Base-by-base conservation (phyloP, 2,113 vertebrate species). In the Hippocampus abdominalis region DNA sequence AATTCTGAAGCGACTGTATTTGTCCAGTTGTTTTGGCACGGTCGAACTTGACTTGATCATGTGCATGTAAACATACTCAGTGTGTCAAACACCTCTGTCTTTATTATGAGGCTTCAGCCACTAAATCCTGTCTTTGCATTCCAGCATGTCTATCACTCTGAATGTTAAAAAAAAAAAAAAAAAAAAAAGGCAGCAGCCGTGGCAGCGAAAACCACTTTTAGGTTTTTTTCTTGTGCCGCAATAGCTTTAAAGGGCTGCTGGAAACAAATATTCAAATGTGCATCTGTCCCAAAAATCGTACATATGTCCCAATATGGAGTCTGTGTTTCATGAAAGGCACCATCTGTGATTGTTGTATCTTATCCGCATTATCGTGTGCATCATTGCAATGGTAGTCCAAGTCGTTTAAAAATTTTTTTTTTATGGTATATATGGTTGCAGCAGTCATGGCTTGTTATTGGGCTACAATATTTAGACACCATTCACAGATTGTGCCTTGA, bases 31-130 rank as follows among this genome's bases (percentile, higher is more conserved):
- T 57, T 27, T 23, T 27, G 51, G 3, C 11, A n/a, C 16, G 39
- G 27, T 2, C 3, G 48, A 46, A 60, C 40, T 56, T 15, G 40
- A 51, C 39, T 29, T 36, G 20, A 53, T 20, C 11, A 62, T 75
- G 81, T 80, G 80, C 77, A 77, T 69, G 64, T 79, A 46, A 80
- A 81, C 81, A 77, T 69, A 60, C 27, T 44, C 49, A 13, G 32
- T 66, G 51, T 72, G 75, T 64, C 69, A 70, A 60, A 73, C 64
- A 32, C 71, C n/a, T 60, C 59, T 76, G 68, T 83, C 63, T 83
- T 70, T 86, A 86, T 87, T 87, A 88, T 64, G 56, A 70, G 68
- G 64, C 74, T 75, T 59, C 57, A 51, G 20, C 13, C 46, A 84
- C 83, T 78, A 62, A 65, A 78, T 48, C 78, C 63, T 71, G 65